Evolutionary conservation across 2,888 invertebrate species (phyloP).

Genomic region (Heteropelma amictum): DNA sequence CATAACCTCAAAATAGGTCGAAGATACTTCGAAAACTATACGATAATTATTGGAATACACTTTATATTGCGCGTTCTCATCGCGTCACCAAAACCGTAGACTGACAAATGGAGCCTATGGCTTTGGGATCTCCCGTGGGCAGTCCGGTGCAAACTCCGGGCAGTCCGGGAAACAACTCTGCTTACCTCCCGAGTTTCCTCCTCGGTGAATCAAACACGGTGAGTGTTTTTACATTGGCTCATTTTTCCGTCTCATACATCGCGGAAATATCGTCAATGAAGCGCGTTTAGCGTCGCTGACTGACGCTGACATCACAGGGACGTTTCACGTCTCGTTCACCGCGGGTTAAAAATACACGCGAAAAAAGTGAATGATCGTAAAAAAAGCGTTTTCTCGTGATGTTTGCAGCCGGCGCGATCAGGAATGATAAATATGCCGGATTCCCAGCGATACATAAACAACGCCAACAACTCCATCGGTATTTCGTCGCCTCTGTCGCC

Average conservation of each 20-base stretch:
- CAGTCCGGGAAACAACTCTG: conserved; percentile 82
- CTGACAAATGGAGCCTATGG: conserved; percentile 89
- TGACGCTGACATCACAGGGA: too few relatives aligned
- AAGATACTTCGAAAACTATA: background rate
- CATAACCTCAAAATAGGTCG: conserved; percentile 41
- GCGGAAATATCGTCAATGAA: background rate
- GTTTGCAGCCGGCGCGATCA: conserved; percentile 68
- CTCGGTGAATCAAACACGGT: conserved; percentile 85
- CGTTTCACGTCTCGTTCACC: too few relatives aligned
- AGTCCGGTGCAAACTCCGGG: conserved; percentile 87
- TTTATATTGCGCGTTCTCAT: background rate
- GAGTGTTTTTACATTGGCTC: conserved; percentile 19
- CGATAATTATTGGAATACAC: background rate
- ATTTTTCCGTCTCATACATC: background rate
- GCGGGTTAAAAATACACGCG: too few relatives aligned
- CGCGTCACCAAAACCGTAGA: background rate
- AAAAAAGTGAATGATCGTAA: background rate
- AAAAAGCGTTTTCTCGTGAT: conserved; percentile 4
- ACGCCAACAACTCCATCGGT: conserved; percentile 55
- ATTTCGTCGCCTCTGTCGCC: conserved; percentile 65
- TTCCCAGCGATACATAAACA: conserved; percentile 60
- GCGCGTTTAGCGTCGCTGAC: too few relatives aligned
- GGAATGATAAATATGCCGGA: conserved; percentile 63
- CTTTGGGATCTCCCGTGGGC: conserved; percentile 82
- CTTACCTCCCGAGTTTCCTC: conserved; percentile 88